Evolutionary conservation across 2,888 invertebrate species (phyloP).

Genomic region (Ctena decussata): DNA sequence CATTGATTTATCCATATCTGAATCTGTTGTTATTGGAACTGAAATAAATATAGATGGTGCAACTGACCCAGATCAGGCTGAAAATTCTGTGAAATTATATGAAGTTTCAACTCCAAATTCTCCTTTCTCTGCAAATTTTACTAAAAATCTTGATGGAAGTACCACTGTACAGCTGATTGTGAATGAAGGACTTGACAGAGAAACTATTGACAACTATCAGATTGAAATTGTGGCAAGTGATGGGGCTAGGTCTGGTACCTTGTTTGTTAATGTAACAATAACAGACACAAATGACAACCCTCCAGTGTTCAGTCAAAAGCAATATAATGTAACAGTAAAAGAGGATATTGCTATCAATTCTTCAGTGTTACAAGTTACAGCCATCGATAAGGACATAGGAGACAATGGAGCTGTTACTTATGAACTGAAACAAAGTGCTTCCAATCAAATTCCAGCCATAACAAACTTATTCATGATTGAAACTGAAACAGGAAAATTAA

Average conservation of each 20-base stretch:
- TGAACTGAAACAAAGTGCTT: constrained; percentile 74
- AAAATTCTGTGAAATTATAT: constrained; percentile 76
- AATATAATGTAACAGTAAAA: constrained; percentile 76
- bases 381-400: constrained; percentile 94
- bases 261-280: constrained; percentile 74
- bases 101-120: constrained; percentile 71
- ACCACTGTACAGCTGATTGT: constrained; percentile 76
- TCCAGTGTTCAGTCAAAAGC: constrained; percentile 72
- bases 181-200: constrained; percentile 74
- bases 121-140: constrained; percentile 73
- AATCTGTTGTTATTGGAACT: constrained; percentile 69
- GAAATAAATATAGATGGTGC: constrained; percentile 74
- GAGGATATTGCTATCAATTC: constrained; percentile 76
- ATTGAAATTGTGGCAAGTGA: constrained; percentile 77
- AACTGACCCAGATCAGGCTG: constrained; percentile 74
- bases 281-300: constrained; percentile 80
- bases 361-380: constrained; percentile 89
- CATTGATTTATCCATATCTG: constrained; percentile 73
- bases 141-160: constrained; percentile 73
- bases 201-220: constrained; percentile 71
- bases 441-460: constrained; percentile 67
- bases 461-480: constrained; percentile 73
- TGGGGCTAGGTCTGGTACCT: constrained; percentile 76
- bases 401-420: constrained; percentile 90
- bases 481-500: constrained; percentile 74